Base-by-base conservation (phyloP, 2,888 invertebrate species). In the Acheta domesticus region DNA sequence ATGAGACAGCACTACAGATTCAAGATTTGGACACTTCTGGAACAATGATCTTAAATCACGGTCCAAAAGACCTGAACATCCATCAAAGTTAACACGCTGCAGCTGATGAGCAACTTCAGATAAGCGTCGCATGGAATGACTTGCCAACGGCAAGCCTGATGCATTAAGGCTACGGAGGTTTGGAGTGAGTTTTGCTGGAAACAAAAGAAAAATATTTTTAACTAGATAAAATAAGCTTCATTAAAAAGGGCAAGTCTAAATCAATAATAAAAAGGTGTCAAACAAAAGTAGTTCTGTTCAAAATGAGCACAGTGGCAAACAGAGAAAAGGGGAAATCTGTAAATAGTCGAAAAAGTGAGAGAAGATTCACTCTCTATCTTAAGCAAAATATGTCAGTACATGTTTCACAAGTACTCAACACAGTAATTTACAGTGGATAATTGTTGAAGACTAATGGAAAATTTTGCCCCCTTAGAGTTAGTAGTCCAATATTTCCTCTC, bases 151-250 rank as follows among this genome's bases (percentile, higher is more conserved):
- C 85, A 91, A 87, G 23, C 87, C 88, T 3, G 84, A 83, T 74
- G 89, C 87, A 86, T 89, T 88, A 74, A 91, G 86, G 81, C 87
- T 88, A 81, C 89, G 89, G 2, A 91, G 87, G 84, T 89, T 87
- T 12, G 89, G 90, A 82, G 91, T 91, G 84, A 75, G 23, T 14
- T 77, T 75, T 75, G 80, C 81, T 81, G 76, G 19, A 80, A 80
- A 62, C 16, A 79, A 36, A 80, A 78, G 48, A 78, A 16, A 78
- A 21, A 19, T 14, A 73, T 36, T 36, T 36, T 36, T 36, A 36
- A 36, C 36, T 36, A 36, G 36, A 36, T 36, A 36, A 36, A 1
- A 36, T 8, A 36, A 36, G 5, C 8, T 36, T 36, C 19, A 78
- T 11, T 8, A 77, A 12, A 49, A 48, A 11, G 11, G 14, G n/a